phyloP scores from a whole-genome alignment of 2,113 vertebrate genomes.

The Canis aureus region DNA sequence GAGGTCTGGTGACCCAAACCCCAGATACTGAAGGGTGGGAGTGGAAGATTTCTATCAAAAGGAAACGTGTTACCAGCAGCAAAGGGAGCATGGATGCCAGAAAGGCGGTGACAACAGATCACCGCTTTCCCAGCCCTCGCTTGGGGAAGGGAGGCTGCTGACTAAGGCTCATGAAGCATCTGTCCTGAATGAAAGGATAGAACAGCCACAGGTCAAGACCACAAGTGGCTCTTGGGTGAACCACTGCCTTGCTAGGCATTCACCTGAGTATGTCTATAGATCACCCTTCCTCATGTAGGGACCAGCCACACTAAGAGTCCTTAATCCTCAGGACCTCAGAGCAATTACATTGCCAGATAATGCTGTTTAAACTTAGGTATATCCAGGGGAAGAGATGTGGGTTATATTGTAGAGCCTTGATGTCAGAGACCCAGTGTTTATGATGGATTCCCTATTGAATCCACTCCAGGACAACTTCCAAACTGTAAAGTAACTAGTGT shows the following conservation, averaged over 20 bases:
- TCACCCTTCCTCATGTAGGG: not conserved
- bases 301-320: not conserved
- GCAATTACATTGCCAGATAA: not conserved
- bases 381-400: not conserved
- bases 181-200: not conserved
- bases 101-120: not conserved
- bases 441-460: not conserved
- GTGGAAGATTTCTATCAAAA: not conserved
- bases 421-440: not conserved
- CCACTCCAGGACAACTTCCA: not conserved
- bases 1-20: not conserved
- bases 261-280: not conserved
- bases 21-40: not conserved
- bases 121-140: not conserved
- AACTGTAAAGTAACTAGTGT: not conserved
- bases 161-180: not conserved
- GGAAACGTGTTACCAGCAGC: not conserved
- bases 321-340: not conserved
- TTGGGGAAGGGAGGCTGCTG: not conserved
- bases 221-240: not conserved
- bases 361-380: not conserved
- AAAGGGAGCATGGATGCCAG: not conserved
- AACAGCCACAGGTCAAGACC: not conserved
- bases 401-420: not conserved
- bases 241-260: not conserved